Evolutionary conservation across 1,140 invertebrate species (phyloP).

Genomic region (Bathynomus jamesi): DNA sequence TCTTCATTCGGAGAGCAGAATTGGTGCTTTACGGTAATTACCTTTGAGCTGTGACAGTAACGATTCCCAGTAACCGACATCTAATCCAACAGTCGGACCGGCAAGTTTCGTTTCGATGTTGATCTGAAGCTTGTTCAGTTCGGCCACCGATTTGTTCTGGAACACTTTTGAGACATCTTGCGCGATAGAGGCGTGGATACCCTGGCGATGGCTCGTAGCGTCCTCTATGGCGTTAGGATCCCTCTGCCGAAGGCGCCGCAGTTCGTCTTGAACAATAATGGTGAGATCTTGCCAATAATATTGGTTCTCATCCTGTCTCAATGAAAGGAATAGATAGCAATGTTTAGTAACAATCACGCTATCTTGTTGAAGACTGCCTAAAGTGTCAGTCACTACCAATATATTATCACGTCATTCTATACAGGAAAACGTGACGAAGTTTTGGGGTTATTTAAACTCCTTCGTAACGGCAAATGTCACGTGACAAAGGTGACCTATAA

Average conservation of each 20-base stretch:
- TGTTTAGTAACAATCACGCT: too few species aligned
- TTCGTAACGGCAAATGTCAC: too few species aligned
- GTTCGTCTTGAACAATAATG: slow-evolving; percentile 90
- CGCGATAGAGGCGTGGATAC: slow-evolving; percentile 86
- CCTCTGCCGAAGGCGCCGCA: slow-evolving; percentile 73
- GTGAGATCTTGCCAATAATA: slow-evolving; percentile 97
- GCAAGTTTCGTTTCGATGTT: slow-evolving; percentile 85
- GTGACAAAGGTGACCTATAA: too few species aligned
- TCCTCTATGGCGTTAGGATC: slow-evolving; percentile 42
- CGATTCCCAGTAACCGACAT: slow-evolving; percentile 96
- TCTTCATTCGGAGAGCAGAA: slow-evolving; percentile 8
- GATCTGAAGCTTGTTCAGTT: slow-evolving; percentile 70
- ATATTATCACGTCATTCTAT: too few species aligned
- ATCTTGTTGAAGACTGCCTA: too few species aligned
- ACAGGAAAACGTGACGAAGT: too few species aligned
- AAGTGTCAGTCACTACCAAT: too few species aligned
- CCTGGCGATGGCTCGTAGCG: slow-evolving; percentile 62
- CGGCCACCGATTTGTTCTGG: slow-evolving; percentile 76
- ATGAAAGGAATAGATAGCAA: background rate
- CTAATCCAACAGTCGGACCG: slow-evolving; percentile 76
- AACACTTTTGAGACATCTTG: slow-evolving; percentile 83
- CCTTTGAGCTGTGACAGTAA: slow-evolving; percentile 82
- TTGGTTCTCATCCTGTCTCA: slow-evolving; percentile 64
- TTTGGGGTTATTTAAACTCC: too few species aligned
- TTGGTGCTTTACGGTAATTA: slow-evolving; percentile 40